Evolutionary conservation across 2,797 vertebrate genomes (phyloP), one percentile per base, ranked within the genome.

Genomic region (Morus bassanus): DNA sequence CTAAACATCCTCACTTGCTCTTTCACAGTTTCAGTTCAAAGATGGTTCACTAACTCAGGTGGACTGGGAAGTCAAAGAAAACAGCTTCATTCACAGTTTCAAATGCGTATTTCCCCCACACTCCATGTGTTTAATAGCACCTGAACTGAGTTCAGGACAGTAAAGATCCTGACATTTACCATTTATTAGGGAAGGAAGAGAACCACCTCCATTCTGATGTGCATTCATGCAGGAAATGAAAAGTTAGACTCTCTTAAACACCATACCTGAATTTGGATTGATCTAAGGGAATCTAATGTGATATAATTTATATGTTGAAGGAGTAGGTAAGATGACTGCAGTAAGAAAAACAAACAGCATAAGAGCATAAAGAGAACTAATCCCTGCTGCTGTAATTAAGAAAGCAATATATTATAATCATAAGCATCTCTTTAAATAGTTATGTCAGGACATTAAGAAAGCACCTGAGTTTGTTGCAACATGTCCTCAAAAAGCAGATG

Each of bases 401-500:
- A 87, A 15, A 56, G 35, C 33, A 86, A 81, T 89, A 51, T 35
- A 94, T 89, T 92, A 83, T 76, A 89, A 78, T 90, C 56, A 95
- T 92, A 96, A 97, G 79, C 30, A 77, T 92, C 68, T 65, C 85
- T 96, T 96, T 96, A 97, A 96, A 96, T 25, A 77, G 74, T 94
- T 93, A 94, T 92, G 95, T 96, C 92, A 97, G 92, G 77, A 89
- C 93, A 95, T 96, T 96, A 96, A 85, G 75, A 94, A 22, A 93
- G 39, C 90, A 96, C 80, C 91, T 96, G 93, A 97, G 59, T 88
- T 94, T 85, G 63, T 84, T 96, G 61, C 59, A 96, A 37, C 41
- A 37, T 76, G 53, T 93, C 65, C 91, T 95, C 84, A 85, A 74
- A 95, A 95, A 95, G 85, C 97, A 97, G 94, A 96, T 97, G 96